Evolutionary conservation across 2,888 invertebrate genomes (phyloP).

Genomic region (Athrips mouffetella): DNA sequence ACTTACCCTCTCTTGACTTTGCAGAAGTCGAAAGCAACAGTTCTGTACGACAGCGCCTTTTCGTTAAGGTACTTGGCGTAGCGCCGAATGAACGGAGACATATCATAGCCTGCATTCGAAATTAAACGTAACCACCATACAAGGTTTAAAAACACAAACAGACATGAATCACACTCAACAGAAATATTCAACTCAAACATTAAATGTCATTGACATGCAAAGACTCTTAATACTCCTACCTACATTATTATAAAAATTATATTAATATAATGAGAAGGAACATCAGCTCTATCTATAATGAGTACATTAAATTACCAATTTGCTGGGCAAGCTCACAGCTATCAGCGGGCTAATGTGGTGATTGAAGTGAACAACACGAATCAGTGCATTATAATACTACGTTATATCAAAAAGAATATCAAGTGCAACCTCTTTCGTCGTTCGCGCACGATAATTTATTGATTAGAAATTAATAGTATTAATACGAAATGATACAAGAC

Average conservation of each 20-base stretch:
- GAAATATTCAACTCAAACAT: not conserved
- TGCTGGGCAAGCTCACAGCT: not conserved
- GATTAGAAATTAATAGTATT: not conserved
- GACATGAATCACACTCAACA: not conserved
- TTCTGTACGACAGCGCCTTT: slow-evolving; percentile 98
- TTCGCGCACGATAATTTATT: not conserved
- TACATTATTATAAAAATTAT: no score
- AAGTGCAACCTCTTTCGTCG: not conserved
- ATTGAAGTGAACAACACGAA: not conserved
- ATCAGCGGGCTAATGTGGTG: no score
- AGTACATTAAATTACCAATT: not conserved
- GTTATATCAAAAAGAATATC: no score
- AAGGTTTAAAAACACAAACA: not conserved
- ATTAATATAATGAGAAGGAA: no score
- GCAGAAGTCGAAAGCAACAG: slow-evolving; percentile 99
- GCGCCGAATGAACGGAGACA: slow-evolving; percentile 99
- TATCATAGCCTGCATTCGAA: slow-evolving; percentile 91
- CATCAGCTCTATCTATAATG: not conserved
- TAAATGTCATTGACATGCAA: slow-evolving; percentile 1
- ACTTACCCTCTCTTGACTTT: slow-evolving; percentile 98
- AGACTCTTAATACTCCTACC: not conserved
- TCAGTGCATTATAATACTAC: not conserved
- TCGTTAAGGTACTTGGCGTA: slow-evolving; percentile 99
- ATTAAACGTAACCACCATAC: not conserved
- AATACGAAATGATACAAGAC: no score